These are phyloP conservation scores for Athripsodes cinereus DNA, from an alignment of 2,888 invertebrate species.

Conservation along the genomic window DNA sequence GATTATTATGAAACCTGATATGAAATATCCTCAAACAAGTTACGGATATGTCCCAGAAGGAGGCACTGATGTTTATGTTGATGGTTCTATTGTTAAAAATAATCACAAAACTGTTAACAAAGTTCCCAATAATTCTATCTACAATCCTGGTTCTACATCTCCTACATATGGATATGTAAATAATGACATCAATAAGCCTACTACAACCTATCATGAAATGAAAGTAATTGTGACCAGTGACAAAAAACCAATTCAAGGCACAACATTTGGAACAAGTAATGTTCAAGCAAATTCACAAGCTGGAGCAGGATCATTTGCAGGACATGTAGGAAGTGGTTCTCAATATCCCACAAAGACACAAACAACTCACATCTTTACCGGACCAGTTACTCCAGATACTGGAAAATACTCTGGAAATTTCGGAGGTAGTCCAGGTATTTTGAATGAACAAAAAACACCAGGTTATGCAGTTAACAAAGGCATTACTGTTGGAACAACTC, in stretches of 20 bases:
- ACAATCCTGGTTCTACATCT: neutral
- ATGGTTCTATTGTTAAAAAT: neutral
- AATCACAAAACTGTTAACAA: neutral
- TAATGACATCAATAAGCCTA: neutral
- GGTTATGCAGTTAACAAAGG: constrained; percentile 12
- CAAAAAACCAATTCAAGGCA: neutral
- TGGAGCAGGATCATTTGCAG: no score
- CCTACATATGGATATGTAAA: neutral
- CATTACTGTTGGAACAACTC: neutral
- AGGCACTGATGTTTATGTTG: neutral
- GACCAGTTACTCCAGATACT: no score
- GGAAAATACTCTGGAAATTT: constrained; percentile 17
- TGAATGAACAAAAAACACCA: constrained; percentile 12
- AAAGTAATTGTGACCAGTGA: neutral
- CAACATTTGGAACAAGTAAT: neutral
- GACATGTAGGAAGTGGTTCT: no score
- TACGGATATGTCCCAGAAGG: neutral
- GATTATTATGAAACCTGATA: neutral
- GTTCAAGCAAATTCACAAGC: neutral
- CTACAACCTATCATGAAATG: neutral
- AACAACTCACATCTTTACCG: no score
- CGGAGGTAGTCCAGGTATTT: constrained; percentile 17
- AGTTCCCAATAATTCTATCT: neutral
- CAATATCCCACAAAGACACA: no score
- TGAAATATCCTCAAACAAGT: neutral